Conservation (phyloP, 2,113 vertebrate genomes). For the Protobothrops flavoviridis region DNA sequence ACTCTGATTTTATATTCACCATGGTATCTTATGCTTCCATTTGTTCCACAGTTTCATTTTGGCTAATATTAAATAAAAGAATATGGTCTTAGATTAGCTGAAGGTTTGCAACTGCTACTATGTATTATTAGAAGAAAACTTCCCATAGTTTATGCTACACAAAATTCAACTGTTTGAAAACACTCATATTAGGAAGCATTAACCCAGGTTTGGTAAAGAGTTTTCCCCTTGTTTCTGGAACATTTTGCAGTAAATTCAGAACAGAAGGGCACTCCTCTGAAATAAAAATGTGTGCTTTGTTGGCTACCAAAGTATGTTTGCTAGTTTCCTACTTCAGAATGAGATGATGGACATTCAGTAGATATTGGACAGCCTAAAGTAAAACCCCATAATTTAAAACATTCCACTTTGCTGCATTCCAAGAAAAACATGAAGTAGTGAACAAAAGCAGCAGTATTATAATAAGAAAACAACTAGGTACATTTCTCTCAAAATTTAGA, state of each 20-base stretch:
- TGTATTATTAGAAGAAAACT: constrained; percentile 62
- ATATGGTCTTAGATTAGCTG: constrained; percentile 42
- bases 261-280: constrained; percentile 70
- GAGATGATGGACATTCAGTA: constrained; percentile 79
- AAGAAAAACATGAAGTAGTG: constrained; percentile 78
- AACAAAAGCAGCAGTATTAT: constrained; percentile 80
- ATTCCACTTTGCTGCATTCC: constrained; percentile 73
- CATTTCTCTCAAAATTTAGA: constrained; percentile 78
- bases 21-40: constrained; percentile 57
- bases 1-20: constrained; percentile 63
- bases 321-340: constrained; percentile 78
- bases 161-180: constrained; percentile 58
- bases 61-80: constrained; percentile 35
- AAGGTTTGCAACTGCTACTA: constrained; percentile 58
- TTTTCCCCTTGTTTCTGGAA: constrained; percentile 72
- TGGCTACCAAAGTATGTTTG: constrained; percentile 74
- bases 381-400: constrained; percentile 79
- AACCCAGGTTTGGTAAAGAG: constrained; percentile 68
- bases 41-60: constrained; percentile 45
- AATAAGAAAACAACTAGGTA: constrained; percentile 82
- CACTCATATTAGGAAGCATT: constrained; percentile 63
- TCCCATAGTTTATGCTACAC: constrained; percentile 61
- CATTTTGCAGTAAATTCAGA: constrained; percentile 77
- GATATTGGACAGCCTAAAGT: constrained; percentile 75
- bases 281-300: constrained; percentile 73